Base-by-base conservation (phyloP, 2,797 vertebrate genomes). In the Philypnodon macrostomus region DNA sequence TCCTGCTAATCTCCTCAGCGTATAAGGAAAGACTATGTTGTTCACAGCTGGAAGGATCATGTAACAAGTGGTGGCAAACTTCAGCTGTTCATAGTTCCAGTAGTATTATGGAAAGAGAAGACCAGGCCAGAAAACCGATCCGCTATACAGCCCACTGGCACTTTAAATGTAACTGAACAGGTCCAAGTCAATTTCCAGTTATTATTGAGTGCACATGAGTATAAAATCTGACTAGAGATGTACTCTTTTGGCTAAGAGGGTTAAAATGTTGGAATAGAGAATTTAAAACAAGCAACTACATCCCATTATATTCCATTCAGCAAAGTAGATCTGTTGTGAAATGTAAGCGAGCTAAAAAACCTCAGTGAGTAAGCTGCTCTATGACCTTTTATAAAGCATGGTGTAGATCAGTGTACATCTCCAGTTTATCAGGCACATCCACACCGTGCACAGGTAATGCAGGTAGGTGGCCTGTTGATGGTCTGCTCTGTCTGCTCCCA, bases 371-470 rank as follows among this genome's bases (percentile, higher is more conserved):
- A 41, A 15, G 16, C 8, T 8, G 19, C 19, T 39, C 12, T 10
- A 9, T 24, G 38, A 26, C 21, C 21, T 21, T 13, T 24, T 40
- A 26, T 19, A 40, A 51, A 42, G 16, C 17, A 13, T 21, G 24
- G 26, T 7, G 15, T 16, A 45, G 15, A 61, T 65, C 19, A 35
- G 40, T 5, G 45, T 9, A 6, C 55, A 63, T 51, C 60, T 55
- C 40, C 54, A 39, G 57, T 26, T 49, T 47, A 5, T 13, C 41
- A 24, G 35, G 34, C 48, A 30, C 15, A 37, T 40, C 33, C n/a
- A n/a, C n/a, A n/a, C 12, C 4, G 1, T 41, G 30, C 39, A 80
- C 71, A 82, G 66, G 50, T 83, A 68, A 76, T 67, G 69, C 73
- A 74, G 42, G 62, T 70, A 70, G 67, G 77, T 74, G 67, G 65